Evolutionary conservation across 2,888 invertebrate species (phyloP).

Genomic region (Diarsia rubi): DNA sequence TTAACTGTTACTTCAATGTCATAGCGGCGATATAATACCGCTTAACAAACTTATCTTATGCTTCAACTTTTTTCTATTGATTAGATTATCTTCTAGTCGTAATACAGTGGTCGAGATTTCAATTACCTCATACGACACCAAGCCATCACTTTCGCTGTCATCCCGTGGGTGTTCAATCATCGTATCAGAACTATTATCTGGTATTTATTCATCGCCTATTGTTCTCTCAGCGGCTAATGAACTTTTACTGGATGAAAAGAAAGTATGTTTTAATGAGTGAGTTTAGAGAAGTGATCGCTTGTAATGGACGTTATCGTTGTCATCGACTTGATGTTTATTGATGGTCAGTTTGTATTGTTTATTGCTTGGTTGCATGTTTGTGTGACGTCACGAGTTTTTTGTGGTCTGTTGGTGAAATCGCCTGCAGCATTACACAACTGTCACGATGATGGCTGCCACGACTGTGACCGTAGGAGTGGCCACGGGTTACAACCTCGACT

Average conservation of each 20-base stretch:
- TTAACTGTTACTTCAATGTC: slow-evolving; percentile 39
- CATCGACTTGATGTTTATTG: slow-evolving; percentile 70
- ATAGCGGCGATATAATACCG: slow-evolving; percentile 49
- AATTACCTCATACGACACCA: slow-evolving; percentile 76
- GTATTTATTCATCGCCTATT: slow-evolving; percentile 77
- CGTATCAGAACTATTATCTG: slow-evolving; percentile 70
- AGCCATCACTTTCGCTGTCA: slow-evolving; percentile 82
- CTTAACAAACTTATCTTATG: slow-evolving; percentile 50
- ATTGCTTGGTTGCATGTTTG: slow-evolving; percentile 44
- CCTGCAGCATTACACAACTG: slow-evolving; percentile 43
- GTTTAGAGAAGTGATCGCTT: slow-evolving; percentile 77
- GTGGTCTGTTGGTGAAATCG: slow-evolving; percentile 55
- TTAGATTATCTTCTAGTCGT: slow-evolving; percentile 69
- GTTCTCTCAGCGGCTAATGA: slow-evolving; percentile 82
- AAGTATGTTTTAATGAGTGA: slow-evolving; percentile 81
- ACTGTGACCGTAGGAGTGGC: slow-evolving; percentile 17
- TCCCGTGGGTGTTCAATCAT: slow-evolving; percentile 80
- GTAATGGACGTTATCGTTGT: slow-evolving; percentile 76
- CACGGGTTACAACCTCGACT: slow-evolving; percentile 26
- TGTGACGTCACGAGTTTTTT: slow-evolving; percentile 42
- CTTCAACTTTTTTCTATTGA: slow-evolving; percentile 37
- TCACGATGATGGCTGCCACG: slow-evolving; percentile 24
- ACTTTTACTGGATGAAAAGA: slow-evolving; percentile 80
- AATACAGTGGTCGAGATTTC: slow-evolving; percentile 78
- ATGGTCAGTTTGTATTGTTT: slow-evolving; percentile 61